A percentile compares a stretch with the other conserved stretches of the same genome.
Conservation (phyloP, 2,797 vertebrate species). For the Macropus fuliginosus region DNA sequence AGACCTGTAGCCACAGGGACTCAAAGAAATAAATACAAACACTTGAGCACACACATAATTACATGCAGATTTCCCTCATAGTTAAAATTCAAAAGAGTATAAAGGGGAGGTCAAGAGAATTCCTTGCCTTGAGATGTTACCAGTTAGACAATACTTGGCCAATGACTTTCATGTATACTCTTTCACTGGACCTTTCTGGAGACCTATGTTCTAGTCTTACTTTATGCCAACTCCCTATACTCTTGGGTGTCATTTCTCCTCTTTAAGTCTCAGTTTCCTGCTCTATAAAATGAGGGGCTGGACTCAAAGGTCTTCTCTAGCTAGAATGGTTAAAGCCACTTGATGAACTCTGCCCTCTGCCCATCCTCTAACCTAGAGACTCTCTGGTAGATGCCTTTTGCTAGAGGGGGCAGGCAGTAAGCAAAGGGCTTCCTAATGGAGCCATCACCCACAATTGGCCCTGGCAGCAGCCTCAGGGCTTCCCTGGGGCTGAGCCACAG, state of each 20-base stretch:
- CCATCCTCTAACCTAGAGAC: not conserved
- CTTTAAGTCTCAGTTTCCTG: not conserved
- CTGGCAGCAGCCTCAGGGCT: conserved; percentile 62
- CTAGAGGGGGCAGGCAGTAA: not conserved
- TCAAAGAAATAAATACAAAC: not conserved
- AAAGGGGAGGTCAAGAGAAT: not conserved
- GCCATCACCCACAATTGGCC: conserved; percentile 13
- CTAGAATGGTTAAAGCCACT: not conserved
- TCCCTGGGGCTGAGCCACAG: conserved; percentile 54
- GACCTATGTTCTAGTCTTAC: not conserved
- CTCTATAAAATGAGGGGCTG: not conserved
- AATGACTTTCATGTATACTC: not conserved
- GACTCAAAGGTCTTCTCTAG: not conserved
- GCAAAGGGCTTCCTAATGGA: conserved; percentile 36
- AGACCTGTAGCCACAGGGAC: not conserved
- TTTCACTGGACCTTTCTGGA: not conserved
- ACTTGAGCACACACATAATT: not conserved
- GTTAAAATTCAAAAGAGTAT: not conserved
- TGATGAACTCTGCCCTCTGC: conserved; percentile 49
- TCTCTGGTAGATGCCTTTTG: not conserved
- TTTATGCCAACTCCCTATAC: not conserved
- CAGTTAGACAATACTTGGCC: not conserved
- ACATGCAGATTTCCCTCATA: not conserved
- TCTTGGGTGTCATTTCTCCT: not conserved
- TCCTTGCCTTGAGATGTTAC: not conserved